Base-by-base conservation (phyloP, 2,113 vertebrate genomes). In the Antennarius striatus region DNA sequence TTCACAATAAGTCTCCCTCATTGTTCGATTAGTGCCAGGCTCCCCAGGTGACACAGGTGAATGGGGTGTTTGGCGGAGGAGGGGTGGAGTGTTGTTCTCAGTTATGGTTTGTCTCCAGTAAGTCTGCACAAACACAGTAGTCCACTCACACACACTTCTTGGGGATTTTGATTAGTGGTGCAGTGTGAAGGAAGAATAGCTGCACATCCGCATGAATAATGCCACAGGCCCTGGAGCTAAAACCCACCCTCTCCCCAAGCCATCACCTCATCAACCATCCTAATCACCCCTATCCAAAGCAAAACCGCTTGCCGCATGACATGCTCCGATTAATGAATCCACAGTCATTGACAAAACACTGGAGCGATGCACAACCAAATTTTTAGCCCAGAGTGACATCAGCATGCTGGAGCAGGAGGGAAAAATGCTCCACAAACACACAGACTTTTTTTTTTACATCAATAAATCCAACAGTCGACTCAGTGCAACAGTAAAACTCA, bases 1-100 rank as follows among this genome's bases (percentile, higher is more conserved):
- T 91, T 92, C 86, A 86, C 88, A 88, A 90, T 91, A 92, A 91
- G 86, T 91, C 73, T 62, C 80, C 73, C 76, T 79, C 63, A 61
- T 75, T 87, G 89, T 82, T 91, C 90, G 76, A 91, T 92, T 88
- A 63, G 76, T 84, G 77, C 80, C 74, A 74, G 71, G 73, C 75
- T 90, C 83, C 84, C 77, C 63, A 71, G 82, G 85, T 85, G 75
- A 83, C 75, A 69, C 56, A 58, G 82, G 75, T 79, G 73, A 61
- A 74, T 65, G 56, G 60, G 60, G 32, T 22, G 22, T 75, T 77
- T 62, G 48, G 45, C 16, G 49, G 49, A 28, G 14, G 9, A 12
- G 10, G 17, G 36, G 51, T 30, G 22, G 70, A 13, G 42, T 28
- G 66, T 56, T 68, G 51, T 36, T 5, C 56, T 76, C 32, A 29